phyloP scores from a whole-genome alignment of 2,888 invertebrate species.

The Muschampia plurimacula region DNA sequence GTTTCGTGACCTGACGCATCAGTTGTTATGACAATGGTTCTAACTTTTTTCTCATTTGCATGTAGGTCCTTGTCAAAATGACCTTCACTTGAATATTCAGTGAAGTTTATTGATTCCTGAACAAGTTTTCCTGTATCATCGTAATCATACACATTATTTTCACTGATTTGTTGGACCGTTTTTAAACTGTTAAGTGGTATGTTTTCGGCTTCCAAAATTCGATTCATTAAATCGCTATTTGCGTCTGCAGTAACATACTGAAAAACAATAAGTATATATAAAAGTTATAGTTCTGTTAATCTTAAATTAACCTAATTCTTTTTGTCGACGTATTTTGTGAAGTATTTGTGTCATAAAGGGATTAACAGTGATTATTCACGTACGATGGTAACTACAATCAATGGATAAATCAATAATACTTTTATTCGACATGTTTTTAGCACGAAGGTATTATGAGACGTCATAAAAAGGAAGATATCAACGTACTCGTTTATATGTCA shows the following conservation, averaged over 20 bases:
- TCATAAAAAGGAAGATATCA: too few species aligned
- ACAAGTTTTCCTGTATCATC: slow-evolving; percentile 49
- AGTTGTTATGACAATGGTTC: slow-evolving; percentile 53
- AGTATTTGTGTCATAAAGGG: too few species aligned
- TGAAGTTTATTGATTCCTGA: slow-evolving; percentile 44
- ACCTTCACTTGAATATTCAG: slow-evolving; percentile 16
- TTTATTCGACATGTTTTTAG: too few species aligned
- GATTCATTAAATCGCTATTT: neutral
- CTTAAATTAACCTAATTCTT: too few species aligned
- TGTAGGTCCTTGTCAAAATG: slow-evolving; percentile 42
- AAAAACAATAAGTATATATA: slow-evolving; percentile 31
- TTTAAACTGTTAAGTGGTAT: neutral
- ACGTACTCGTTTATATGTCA: too few species aligned
- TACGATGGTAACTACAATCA: too few species aligned
- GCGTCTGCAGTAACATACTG: slow-evolving; percentile 60
- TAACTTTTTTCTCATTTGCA: slow-evolving; percentile 53
- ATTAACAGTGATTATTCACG: too few species aligned
- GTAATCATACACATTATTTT: slow-evolving; percentile 13
- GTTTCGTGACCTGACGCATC: slow-evolving; percentile 59
- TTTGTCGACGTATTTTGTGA: too few species aligned
- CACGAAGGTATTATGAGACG: too few species aligned
- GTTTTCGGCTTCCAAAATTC: neutral
- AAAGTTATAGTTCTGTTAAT: too few species aligned
- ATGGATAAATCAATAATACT: too few species aligned
- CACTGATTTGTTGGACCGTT: neutral